A percentile compares a stretch with the other conserved stretches of the same genome.
Evolutionary conservation across 1,140 invertebrate genomes (phyloP).

Genomic region (Brachionus rotundiformis): DNA sequence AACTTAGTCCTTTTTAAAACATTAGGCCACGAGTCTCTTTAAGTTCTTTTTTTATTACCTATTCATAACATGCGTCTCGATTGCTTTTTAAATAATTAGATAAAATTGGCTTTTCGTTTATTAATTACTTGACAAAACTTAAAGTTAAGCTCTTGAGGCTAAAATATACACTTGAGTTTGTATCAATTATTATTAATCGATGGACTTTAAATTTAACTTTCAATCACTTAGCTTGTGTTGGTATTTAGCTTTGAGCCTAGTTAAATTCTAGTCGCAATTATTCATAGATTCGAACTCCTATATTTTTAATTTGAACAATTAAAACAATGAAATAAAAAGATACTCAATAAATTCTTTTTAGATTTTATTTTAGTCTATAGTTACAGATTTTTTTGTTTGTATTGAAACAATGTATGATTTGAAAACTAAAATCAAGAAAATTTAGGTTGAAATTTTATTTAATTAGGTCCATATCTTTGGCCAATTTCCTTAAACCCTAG

Average conservation of each 20-base stretch:
- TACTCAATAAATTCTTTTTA: neutral
- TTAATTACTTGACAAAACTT: neutral
- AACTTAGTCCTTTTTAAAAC: neutral
- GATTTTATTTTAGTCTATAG: neutral
- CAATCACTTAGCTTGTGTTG: neutral
- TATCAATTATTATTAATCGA: constrained; percentile 2
- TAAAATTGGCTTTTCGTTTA: constrained; percentile 17
- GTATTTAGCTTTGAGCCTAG: neutral
- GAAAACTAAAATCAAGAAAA: neutral
- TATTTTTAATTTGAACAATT: neutral
- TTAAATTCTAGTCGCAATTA: neutral
- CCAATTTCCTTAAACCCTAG: neutral
- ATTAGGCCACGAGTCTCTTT: neutral
- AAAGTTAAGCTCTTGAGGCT: neutral
- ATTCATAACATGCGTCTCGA: neutral
- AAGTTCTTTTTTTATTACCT: neutral
- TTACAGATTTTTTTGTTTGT: neutral
- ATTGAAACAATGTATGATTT: neutral
- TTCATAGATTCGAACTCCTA: neutral
- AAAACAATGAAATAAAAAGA: neutral
- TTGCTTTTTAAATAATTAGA: constrained; percentile 26
- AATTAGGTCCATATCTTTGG: neutral
- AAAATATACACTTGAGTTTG: neutral
- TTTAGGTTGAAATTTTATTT: neutral
- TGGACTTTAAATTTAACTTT: neutral